Base-by-base conservation (phyloP, 1,140 invertebrate genomes). In the Thrips palmi region DNA sequence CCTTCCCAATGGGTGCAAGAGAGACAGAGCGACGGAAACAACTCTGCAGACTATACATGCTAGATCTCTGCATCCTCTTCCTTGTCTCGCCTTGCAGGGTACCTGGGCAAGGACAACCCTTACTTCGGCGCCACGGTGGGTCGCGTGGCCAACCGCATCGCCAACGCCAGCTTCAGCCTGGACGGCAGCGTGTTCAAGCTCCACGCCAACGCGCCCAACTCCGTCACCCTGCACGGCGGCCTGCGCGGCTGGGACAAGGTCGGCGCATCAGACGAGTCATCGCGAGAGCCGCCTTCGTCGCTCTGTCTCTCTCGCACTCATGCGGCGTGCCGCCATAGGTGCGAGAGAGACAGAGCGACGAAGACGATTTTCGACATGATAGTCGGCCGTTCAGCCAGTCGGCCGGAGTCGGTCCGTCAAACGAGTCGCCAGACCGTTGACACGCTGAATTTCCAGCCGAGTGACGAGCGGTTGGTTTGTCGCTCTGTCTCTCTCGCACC, bases 111-210 rank as follows among this genome's bases (percentile, higher is more conserved):
- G 1, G 55, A 59, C 14, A 74, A 74, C 49, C 75, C 74, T 0
- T 87, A 91, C 50, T 77, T 94, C 49, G 91, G 91, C 5, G 74
- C 78, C 0, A 76, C 83, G 0, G 60, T 94, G 22, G 91, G 91
- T 5, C 64, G 91, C 41, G 77, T 85, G 21, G 81, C 81, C 0
- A 93, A 93, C 56, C 64, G 89, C 23, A 84, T 91, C 41, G 70
- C 63, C 0, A 62, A 68, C 17, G 80, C 65, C 2, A 57, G 53
- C 44, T 84, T 88, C 46, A 52, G 45, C 3, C 55, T 94, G 2
- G 71, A 81, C 42, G 75, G 70, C 1, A 51, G 67, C 33, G 58
- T 59, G 2, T 82, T 83, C 49, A 50, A 68, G 15, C 55, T 94
- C 8, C 67, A 67, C 1, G 67, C 70, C 25, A 96, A 94, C 50